A percentile compares a stretch with the other conserved stretches of the same genome.
phyloP scores from a whole-genome alignment of 1,140 invertebrate genomes.

The Drosophila sp. region DNA sequence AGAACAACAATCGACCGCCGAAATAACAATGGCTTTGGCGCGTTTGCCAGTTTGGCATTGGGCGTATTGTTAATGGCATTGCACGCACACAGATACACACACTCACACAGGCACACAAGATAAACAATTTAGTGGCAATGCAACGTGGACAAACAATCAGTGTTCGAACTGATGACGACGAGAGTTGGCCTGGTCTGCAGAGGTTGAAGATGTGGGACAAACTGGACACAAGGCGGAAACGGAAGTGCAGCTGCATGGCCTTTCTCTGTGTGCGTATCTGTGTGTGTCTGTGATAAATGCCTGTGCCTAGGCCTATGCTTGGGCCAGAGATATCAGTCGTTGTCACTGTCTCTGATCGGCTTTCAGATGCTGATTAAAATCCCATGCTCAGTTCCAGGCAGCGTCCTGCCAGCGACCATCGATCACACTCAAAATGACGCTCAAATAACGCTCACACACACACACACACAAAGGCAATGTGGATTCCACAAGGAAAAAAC shows the following conservation, averaged over 20 bases:
- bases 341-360: constrained; percentile 46
- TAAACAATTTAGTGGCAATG: constrained; percentile 80
- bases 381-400: constrained; percentile 23
- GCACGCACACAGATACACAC: constrained; percentile 54
- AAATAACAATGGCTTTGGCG: constrained; percentile 82
- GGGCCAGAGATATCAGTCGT: constrained; percentile 40
- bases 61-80: constrained; percentile 81
- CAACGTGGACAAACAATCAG: constrained; percentile 76
- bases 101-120: constrained; percentile 47
- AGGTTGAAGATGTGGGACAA: constrained; percentile 29
- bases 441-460: constrained; percentile 54
- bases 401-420: constrained; percentile 56
- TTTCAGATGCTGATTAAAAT: constrained; percentile 69
- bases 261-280: constrained; percentile 8
- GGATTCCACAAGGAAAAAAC: constrained; percentile 30
- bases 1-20: constrained; percentile 81
- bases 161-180: constrained; percentile 39
- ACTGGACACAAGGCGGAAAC: constrained; percentile 24
- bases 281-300: constrained; percentile 47
- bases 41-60: constrained; percentile 79
- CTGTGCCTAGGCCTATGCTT: constrained; percentile 10
- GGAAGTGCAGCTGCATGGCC: constrained; percentile 32
- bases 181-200: too few species aligned
- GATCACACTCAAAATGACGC: constrained; percentile 73
- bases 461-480: constrained; percentile 49